phyloP scores from a whole-genome alignment of 2,113 vertebrate species.

The Trochalopteron elliotii region DNA sequence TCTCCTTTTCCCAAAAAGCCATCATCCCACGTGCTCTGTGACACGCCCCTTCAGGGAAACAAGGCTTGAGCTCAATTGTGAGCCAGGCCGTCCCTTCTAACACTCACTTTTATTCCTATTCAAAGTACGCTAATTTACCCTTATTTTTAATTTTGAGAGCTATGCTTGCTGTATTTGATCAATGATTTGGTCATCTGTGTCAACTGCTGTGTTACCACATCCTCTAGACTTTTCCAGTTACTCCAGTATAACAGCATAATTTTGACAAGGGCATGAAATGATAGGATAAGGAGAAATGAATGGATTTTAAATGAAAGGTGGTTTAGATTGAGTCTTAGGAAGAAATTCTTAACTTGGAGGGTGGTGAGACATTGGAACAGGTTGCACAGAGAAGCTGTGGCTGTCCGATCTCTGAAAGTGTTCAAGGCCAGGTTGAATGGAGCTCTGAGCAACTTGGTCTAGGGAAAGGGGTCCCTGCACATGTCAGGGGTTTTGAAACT shows the following conservation, averaged over 20 bases:
- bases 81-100: not conserved
- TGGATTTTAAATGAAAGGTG: not conserved
- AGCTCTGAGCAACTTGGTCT: not conserved
- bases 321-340: not conserved
- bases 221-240: not conserved
- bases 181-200: not conserved
- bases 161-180: not conserved
- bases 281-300: not conserved
- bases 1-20: not conserved
- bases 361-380: not conserved
- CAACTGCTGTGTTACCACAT: not conserved
- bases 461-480: not conserved
- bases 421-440: not conserved
- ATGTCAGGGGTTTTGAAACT: not conserved
- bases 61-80: not conserved
- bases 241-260: not conserved
- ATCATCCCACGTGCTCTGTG: fast-evolving
- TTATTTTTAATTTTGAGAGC: not conserved
- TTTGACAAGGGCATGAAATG: not conserved
- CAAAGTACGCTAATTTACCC: not conserved
- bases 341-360: not conserved
- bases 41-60: not conserved
- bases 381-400: not conserved
- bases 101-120: not conserved
- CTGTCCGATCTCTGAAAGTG: not conserved